These are phyloP conservation scores for Tenebrio molitor DNA, from an alignment of 1,140 invertebrate species.

Conservation along the genomic window DNA sequence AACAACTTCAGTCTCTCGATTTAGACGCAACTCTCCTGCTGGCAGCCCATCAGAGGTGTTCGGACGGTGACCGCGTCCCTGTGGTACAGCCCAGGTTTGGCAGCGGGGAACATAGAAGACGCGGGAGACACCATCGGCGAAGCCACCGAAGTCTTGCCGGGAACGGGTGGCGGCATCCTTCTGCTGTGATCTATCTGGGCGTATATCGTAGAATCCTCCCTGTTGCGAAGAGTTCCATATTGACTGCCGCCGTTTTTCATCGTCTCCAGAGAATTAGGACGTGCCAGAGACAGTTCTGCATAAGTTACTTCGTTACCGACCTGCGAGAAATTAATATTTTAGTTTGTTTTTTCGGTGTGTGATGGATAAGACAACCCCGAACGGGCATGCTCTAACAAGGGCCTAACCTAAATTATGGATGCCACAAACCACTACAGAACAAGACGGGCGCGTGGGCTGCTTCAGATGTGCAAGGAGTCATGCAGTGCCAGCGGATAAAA, in stretches of 20 bases:
- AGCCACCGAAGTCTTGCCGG: constrained; percentile 61
- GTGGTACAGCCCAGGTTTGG: constrained; percentile 64
- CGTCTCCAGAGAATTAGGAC: constrained; percentile 70
- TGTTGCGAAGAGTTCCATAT: constrained; percentile 59
- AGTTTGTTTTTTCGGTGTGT: background rate
- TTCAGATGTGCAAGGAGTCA: no score
- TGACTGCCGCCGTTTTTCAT: constrained; percentile 67
- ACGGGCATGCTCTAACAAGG: background rate
- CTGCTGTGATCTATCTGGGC: constrained; percentile 78
- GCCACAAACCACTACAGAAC: background rate
- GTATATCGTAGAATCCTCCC: constrained; percentile 75
- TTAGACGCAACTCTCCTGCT: constrained; percentile 90
- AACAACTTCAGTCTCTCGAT: constrained; percentile 1
- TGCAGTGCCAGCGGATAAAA: no score
- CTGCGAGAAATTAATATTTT: constrained; percentile 56
- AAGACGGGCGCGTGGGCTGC: no score
- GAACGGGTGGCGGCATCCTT: constrained; percentile 58
- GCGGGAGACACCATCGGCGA: constrained; percentile 63
- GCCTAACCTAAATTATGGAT: background rate
- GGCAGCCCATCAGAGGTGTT: constrained; percentile 83
- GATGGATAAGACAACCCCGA: background rate
- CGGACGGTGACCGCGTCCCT: constrained; percentile 86
- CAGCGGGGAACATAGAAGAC: constrained; percentile 59
- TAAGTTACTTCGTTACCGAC: constrained; percentile 77
- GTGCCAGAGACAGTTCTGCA: constrained; percentile 75